Evolutionary conservation across 2,113 vertebrate species (phyloP).

Genomic region (Mesembrinibis cayennensis): DNA sequence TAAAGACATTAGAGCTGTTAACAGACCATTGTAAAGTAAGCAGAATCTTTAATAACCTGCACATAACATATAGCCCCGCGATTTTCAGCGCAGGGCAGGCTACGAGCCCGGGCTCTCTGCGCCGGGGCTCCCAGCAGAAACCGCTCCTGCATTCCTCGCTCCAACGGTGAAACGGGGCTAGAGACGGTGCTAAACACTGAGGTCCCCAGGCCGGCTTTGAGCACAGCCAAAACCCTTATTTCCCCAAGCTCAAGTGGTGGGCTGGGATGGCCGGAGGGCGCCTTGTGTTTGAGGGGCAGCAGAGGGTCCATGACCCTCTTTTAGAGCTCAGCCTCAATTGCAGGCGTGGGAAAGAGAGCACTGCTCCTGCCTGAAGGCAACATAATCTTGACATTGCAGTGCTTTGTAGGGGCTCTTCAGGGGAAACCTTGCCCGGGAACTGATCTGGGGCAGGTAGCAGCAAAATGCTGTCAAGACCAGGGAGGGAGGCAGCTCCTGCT

Average conservation of each 20-base stretch:
- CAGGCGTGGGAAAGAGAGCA: background rate
- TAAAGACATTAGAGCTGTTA: conserved; percentile 84
- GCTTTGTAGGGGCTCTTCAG: background rate
- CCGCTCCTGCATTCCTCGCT: background rate
- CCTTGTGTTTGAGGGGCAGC: fast-evolving
- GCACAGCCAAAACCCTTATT: background rate
- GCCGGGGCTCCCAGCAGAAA: background rate
- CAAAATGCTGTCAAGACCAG: background rate
- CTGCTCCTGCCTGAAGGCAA: background rate
- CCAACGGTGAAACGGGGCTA: background rate
- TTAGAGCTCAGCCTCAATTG: background rate
- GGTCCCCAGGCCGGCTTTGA: background rate
- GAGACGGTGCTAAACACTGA: background rate
- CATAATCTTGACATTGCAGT: too few relatives aligned
- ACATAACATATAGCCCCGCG: background rate
- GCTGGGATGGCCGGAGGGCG: background rate
- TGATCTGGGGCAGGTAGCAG: background rate
- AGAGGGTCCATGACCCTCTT: background rate
- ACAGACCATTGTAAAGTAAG: conserved; percentile 82
- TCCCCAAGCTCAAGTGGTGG: background rate
- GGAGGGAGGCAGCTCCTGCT: background rate
- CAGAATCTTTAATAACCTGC: conserved; percentile 81
- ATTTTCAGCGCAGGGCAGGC: conserved; percentile 43
- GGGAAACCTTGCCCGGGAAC: background rate
- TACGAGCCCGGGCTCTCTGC: background rate